Evolutionary conservation across 37 sponge, comb jelly and placozoan genomes (phyloP).

Genomic region (Amphimedon queenslandica): DNA sequence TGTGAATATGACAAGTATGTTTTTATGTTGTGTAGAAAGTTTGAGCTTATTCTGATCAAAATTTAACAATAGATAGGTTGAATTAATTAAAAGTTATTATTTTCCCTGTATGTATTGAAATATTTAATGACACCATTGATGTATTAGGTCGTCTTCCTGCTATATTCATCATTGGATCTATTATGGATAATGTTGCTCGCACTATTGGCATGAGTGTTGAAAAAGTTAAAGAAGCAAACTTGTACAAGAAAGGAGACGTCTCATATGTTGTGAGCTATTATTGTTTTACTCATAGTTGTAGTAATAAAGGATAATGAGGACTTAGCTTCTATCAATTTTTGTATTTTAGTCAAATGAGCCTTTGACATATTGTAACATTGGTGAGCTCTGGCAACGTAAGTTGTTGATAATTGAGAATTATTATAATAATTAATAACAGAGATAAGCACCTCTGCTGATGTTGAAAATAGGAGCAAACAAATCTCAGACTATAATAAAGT

Average conservation of each 20-base stretch:
- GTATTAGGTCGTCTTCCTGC: constrained; percentile 50
- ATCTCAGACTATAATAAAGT: constrained; percentile 51
- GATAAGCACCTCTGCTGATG: constrained; percentile 58
- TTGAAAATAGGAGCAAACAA: constrained; percentile 17
- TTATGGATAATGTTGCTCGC: constrained; percentile 72
- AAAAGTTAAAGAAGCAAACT: constrained; percentile 39
- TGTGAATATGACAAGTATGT: too few species aligned
- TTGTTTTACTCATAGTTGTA: not conserved
- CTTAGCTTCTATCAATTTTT: not conserved
- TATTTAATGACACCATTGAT: not conserved
- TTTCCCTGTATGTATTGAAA: not conserved
- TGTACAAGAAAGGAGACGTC: constrained; percentile 52
- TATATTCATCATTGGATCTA: constrained; percentile 65
- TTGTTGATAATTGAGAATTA: not conserved
- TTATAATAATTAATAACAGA: constrained; percentile 17
- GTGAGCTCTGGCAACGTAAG: constrained; percentile 62
- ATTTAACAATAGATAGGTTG: not conserved
- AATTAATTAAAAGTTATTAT: not conserved
- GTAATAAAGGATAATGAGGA: not conserved
- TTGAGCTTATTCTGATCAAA: too few species aligned
- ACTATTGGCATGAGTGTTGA: constrained; percentile 40
- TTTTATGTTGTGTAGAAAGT: too few species aligned
- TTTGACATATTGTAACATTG: constrained; percentile 69
- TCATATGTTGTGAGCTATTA: not conserved
- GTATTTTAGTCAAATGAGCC: not conserved